Conservation (phyloP, 2,888 invertebrate species). For the Drosophila demipolita region DNA sequence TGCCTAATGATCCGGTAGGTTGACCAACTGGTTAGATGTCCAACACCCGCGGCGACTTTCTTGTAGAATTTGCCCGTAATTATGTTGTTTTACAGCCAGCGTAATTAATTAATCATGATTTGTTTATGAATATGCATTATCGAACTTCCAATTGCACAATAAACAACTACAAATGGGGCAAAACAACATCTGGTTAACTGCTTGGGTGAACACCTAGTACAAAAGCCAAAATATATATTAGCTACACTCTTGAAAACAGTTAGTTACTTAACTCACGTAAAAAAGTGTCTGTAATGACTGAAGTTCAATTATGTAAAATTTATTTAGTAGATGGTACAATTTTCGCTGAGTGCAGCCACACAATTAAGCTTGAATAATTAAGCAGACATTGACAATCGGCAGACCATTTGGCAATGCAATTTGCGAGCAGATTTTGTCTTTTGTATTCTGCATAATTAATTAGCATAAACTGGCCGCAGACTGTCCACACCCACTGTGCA, state of each 20-base stretch:
- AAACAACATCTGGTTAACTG: constrained; percentile 26
- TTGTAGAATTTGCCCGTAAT: constrained; percentile 58
- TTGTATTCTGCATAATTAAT: constrained; percentile 38
- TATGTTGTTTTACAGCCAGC: constrained; percentile 74
- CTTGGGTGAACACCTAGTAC: background rate
- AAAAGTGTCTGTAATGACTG: background rate
- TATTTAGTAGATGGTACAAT: background rate
- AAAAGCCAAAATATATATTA: constrained; percentile 17
- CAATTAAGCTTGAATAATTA: constrained; percentile 54
- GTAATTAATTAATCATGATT: constrained; percentile 78
- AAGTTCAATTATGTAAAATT: background rate
- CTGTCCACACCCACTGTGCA: constrained; percentile 27
- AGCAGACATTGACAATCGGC: constrained; percentile 38
- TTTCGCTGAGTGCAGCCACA: constrained; percentile 7
- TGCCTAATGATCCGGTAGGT: constrained; percentile 66
- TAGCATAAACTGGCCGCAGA: constrained; percentile 1
- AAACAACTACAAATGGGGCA: constrained; percentile 37
- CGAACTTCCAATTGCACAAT: constrained; percentile 20
- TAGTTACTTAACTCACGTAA: background rate
- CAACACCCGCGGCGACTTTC: constrained; percentile 37
- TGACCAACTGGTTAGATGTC: constrained; percentile 28
- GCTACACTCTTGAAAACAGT: background rate
- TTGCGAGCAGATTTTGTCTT: constrained; percentile 51
- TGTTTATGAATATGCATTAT: constrained; percentile 52
- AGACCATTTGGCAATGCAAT: constrained; percentile 41